A percentile compares a stretch with the other conserved stretches of the same genome.
Evolutionary conservation across 2,888 invertebrate species (phyloP).

Genomic region (Drosophila vallismaia): DNA sequence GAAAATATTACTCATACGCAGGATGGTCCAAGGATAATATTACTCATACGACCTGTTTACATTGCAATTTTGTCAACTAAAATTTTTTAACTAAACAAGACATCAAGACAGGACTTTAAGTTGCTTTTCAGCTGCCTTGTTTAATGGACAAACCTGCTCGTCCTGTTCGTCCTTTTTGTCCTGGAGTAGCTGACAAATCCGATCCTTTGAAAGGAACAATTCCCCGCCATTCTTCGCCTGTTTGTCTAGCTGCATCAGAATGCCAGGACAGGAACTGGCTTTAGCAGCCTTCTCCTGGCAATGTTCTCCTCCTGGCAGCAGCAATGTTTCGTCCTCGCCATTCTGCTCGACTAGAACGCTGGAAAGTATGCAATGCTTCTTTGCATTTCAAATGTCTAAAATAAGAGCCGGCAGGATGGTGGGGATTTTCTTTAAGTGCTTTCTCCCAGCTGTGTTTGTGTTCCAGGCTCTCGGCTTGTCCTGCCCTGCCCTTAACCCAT

Average conservation of each 20-base stretch:
- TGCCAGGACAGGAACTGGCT: slow-evolving; percentile 11
- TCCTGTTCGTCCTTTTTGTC: slow-evolving; percentile 7
- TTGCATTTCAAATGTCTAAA: slow-evolving; percentile 48
- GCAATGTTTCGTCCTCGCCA: slow-evolving; percentile 12
- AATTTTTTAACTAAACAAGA: too few relatives aligned
- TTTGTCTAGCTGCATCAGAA: slow-evolving; percentile 31
- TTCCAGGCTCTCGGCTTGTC: slow-evolving; percentile 1
- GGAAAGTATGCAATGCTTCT: slow-evolving; percentile 50
- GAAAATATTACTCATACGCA: slow-evolving; percentile 13
- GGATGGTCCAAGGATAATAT: neutral
- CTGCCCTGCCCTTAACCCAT: slow-evolving; percentile 30
- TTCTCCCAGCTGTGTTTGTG: slow-evolving; percentile 10
- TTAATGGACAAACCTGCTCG: slow-evolving; percentile 36
- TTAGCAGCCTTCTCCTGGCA: slow-evolving; percentile 3
- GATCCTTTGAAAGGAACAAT: slow-evolving; percentile 13
- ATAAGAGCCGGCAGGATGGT: slow-evolving; percentile 19
- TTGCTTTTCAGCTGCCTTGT: slow-evolving; percentile 1
- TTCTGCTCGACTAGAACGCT: slow-evolving; percentile 11
- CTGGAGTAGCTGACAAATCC: slow-evolving; percentile 20
- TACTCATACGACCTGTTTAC: too few relatives aligned
- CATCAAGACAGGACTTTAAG: too few relatives aligned
- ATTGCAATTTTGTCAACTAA: too few relatives aligned
- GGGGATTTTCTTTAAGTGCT: slow-evolving; percentile 26
- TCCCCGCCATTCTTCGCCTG: slow-evolving; percentile 29
- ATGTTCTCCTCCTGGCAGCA: slow-evolving; percentile 13